Conservation (phyloP, 2,888 invertebrate genomes). For the Dendrolimus houi region DNA sequence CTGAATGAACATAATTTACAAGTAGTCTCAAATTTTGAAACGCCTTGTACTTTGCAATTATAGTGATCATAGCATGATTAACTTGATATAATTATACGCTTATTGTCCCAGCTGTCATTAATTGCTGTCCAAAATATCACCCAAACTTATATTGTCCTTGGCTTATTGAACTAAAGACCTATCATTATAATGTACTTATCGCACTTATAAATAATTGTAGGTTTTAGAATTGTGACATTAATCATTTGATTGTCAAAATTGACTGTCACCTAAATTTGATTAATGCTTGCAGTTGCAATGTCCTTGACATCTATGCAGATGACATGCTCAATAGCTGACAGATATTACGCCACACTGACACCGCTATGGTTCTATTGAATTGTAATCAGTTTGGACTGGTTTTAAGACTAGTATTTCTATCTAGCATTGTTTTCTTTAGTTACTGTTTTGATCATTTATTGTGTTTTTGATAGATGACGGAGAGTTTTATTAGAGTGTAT, state of each 20-base stretch:
- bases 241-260: neutral
- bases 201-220: neutral
- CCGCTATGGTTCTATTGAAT: neutral
- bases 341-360: neutral
- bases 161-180: neutral
- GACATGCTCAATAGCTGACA: slow-evolving; percentile 8
- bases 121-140: neutral
- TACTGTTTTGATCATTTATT: neutral
- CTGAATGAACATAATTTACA: too few species aligned
- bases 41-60: neutral
- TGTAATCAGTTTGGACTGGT: neutral
- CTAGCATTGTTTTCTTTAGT: neutral
- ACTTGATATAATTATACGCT: neutral
- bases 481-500: neutral
- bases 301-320: slow-evolving; percentile 11
- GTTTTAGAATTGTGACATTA: neutral
- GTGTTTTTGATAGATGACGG: neutral
- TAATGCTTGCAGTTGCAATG: neutral
- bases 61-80: neutral
- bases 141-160: neutral
- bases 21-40: neutral
- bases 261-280: neutral
- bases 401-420: neutral
- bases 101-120: neutral
- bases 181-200: neutral